Percentiles rank a stretch among this genome's conserved stretches.
These are phyloP conservation scores for Dimorphilus gyrociliatus DNA, from an alignment of 2,888 invertebrate species.

Conservation along the genomic window DNA sequence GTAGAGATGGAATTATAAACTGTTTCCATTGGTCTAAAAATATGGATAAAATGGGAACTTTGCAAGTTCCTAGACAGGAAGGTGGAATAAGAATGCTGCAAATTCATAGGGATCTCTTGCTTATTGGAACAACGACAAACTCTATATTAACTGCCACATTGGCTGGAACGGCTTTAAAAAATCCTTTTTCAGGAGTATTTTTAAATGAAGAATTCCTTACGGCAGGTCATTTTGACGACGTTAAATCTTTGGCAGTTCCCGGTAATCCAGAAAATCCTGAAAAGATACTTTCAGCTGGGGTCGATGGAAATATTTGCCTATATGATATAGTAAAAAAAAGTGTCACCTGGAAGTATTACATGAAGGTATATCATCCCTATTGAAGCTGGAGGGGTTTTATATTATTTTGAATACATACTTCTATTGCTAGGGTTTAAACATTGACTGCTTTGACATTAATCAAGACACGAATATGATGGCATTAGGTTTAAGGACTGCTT, in stretches of 20 bases:
- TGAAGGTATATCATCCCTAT: too few relatives aligned
- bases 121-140: slow-evolving; percentile 30
- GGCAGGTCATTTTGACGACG: slow-evolving; percentile 28
- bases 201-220: slow-evolving; percentile 18
- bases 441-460: too few relatives aligned
- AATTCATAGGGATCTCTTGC: slow-evolving; percentile 13
- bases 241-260: slow-evolving; percentile 15
- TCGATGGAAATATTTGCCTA: slow-evolving; percentile 25
- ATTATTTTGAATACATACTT: too few relatives aligned
- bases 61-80: slow-evolving; percentile 20
- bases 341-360: slow-evolving; percentile 19
- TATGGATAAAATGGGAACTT: slow-evolving; percentile 18
- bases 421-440: too few relatives aligned
- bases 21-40: slow-evolving; percentile 24
- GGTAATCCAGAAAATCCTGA: slow-evolving; percentile 9
- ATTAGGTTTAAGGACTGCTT: too few relatives aligned
- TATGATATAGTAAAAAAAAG: slow-evolving; percentile 15
- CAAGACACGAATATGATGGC: too few relatives aligned
- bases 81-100: slow-evolving; percentile 24
- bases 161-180: slow-evolving; percentile 8
- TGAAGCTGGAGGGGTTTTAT: too few relatives aligned
- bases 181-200: slow-evolving; percentile 14
- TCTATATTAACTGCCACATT: slow-evolving; percentile 19
- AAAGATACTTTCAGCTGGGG: slow-evolving; percentile 22
- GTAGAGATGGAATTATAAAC: slow-evolving; percentile 21